Conservation (phyloP, 2,797 vertebrate genomes). For the Tachyglossus aculeatus region DNA sequence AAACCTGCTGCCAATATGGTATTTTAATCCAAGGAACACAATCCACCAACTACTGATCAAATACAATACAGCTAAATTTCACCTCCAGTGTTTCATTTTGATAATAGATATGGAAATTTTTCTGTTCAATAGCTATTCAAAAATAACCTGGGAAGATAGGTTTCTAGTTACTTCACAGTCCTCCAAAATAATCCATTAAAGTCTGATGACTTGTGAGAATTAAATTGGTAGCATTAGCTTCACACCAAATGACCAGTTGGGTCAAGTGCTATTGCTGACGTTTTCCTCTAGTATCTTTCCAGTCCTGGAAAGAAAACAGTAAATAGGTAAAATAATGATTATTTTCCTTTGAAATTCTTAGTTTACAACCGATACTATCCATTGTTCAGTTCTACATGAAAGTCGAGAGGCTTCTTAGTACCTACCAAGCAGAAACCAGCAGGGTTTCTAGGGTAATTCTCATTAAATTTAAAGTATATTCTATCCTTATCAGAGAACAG, state of each 20-base stretch:
- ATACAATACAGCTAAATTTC: constrained; percentile 76
- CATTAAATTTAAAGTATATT: constrained; percentile 69
- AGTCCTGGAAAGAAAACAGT: constrained; percentile 19
- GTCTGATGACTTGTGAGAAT: constrained; percentile 67
- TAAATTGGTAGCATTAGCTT: constrained; percentile 51
- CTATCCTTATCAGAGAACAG: constrained; percentile 53
- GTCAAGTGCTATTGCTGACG: not conserved
- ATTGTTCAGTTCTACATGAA: constrained; percentile 22
- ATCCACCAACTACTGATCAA: constrained; percentile 75
- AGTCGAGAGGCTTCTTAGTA: constrained; percentile 47
- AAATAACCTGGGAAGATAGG: constrained; percentile 75
- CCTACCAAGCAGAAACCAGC: constrained; percentile 58
- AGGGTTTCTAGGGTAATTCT: constrained; percentile 63
- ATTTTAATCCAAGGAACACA: constrained; percentile 73
- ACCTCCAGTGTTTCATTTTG: constrained; percentile 71
- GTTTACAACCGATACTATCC: constrained; percentile 39
- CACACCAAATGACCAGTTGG: constrained; percentile 45
- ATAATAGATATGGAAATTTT: constrained; percentile 77
- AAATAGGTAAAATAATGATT: constrained; percentile 16
- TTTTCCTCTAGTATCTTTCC: constrained; percentile 9
- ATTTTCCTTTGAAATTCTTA: constrained; percentile 26
- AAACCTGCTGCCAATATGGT: constrained; percentile 61
- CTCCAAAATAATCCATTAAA: constrained; percentile 70
- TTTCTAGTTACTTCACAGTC: constrained; percentile 74
- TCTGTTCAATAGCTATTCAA: constrained; percentile 77